Percentiles rank a stretch among this genome's conserved stretches.
Conservation (phyloP, 2,113 vertebrate species). For the Seriola dumerili region DNA sequence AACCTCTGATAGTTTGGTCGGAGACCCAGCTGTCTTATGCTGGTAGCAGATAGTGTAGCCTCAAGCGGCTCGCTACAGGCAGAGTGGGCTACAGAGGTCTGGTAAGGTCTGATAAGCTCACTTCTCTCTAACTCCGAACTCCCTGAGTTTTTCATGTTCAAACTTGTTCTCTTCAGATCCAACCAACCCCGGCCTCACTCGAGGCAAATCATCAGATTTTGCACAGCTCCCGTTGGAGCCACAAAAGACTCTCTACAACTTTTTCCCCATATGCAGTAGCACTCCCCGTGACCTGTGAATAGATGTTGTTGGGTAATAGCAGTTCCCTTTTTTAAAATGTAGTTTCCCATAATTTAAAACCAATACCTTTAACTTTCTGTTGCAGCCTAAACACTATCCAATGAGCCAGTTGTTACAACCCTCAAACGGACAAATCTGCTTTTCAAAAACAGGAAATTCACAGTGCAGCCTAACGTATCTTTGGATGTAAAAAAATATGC, state of each 20-base stretch:
- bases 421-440: background rate
- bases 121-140: background rate
- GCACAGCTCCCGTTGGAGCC: background rate
- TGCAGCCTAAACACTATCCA: background rate
- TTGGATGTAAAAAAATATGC: background rate
- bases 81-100: background rate
- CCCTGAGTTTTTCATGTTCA: background rate
- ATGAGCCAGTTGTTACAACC: background rate
- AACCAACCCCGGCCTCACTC: background rate
- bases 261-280: background rate
- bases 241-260: background rate
- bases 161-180: background rate
- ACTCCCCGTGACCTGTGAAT: background rate
- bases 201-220: background rate
- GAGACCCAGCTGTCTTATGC: background rate
- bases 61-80: background rate
- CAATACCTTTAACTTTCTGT: background rate
- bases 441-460: conserved; percentile 7
- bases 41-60: background rate
- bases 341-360: background rate
- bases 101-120: background rate
- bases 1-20: background rate
- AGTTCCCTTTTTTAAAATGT: background rate
- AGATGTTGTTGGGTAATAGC: background rate
- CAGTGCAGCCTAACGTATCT: background rate